Conservation (phyloP, 1,140 invertebrate species). For the Trichonephila clavata region DNA sequence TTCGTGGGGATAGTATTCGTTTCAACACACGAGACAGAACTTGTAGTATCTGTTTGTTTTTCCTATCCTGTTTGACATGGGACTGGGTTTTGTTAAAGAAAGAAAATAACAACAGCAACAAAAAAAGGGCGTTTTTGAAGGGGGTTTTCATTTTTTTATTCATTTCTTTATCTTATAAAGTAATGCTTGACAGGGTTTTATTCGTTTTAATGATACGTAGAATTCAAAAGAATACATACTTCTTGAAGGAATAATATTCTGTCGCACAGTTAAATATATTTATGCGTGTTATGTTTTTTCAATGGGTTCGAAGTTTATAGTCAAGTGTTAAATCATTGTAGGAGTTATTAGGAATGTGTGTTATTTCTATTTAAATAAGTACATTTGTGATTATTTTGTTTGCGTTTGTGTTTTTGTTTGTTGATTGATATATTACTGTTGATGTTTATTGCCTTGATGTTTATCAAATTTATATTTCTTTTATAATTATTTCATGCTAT, state of each 20-base stretch:
- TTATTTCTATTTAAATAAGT: too few relatives aligned
- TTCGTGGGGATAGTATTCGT: neutral
- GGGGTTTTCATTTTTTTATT: neutral
- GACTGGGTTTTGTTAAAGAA: neutral
- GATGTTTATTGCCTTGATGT: too few relatives aligned
- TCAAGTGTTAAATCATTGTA: too few relatives aligned
- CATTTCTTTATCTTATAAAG: neutral
- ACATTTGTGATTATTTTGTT: too few relatives aligned
- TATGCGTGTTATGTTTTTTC: neutral
- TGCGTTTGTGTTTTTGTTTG: too few relatives aligned
- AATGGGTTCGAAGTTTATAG: neutral
- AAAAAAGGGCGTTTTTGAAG: neutral
- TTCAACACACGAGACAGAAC: neutral
- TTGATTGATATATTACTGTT: too few relatives aligned
- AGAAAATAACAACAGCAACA: neutral
- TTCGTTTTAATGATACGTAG: neutral
- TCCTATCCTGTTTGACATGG: neutral
- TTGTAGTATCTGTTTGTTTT: constrained; percentile 5
- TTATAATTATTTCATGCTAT: too few relatives aligned
- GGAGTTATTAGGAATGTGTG: too few relatives aligned
- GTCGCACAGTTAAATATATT: neutral
- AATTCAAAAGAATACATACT: neutral
- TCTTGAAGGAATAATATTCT: neutral
- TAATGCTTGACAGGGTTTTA: neutral
- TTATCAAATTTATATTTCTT: too few relatives aligned